Percentiles rank a stretch among this genome's conserved stretches.
Evolutionary conservation across 2,797 vertebrate species (phyloP).

Genomic region (Cryptoprocta ferox): DNA sequence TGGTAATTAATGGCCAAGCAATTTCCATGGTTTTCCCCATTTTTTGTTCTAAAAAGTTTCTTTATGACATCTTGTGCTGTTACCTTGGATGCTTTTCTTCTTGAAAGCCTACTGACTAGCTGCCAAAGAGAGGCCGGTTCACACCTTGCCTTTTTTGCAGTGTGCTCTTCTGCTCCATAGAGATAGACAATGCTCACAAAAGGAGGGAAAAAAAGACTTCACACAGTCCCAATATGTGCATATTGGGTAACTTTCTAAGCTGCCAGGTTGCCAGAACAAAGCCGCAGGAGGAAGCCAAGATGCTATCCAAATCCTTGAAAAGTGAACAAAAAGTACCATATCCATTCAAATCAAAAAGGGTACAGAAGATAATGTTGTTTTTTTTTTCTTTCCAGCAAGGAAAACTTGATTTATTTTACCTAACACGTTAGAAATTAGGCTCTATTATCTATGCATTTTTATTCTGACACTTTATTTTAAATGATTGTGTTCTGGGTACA

Average conservation of each 20-base stretch:
- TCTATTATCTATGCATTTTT: neutral
- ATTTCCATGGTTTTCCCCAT: neutral
- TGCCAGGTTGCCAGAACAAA: conserved; percentile 38
- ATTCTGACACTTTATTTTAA: conserved; percentile 45
- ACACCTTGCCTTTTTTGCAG: conserved; percentile 26
- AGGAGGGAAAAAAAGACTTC: neutral
- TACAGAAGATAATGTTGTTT: neutral
- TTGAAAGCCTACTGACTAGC: neutral
- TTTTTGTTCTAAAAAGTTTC: conserved; percentile 49
- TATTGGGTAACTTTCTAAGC: neutral
- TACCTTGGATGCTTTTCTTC: conserved; percentile 62
- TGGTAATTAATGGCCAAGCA: conserved; percentile 24
- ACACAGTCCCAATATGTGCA: neutral
- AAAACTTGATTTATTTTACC: conserved; percentile 18
- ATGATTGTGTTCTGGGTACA: conserved; percentile 21
- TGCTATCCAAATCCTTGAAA: neutral
- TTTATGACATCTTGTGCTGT: conserved; percentile 48
- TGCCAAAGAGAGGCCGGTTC: conserved; percentile 6
- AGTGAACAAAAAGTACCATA: neutral
- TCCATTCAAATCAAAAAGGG: neutral
- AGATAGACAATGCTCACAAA: conserved; percentile 55
- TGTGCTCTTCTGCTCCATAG: neutral
- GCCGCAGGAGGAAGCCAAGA: neutral
- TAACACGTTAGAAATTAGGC: conserved; percentile 26
- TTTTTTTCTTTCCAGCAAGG: neutral